Evolutionary conservation across 1,140 invertebrate species (phyloP), one percentile per base, ranked within the genome.

Genomic region (Phenacoccus solenopsis): DNA sequence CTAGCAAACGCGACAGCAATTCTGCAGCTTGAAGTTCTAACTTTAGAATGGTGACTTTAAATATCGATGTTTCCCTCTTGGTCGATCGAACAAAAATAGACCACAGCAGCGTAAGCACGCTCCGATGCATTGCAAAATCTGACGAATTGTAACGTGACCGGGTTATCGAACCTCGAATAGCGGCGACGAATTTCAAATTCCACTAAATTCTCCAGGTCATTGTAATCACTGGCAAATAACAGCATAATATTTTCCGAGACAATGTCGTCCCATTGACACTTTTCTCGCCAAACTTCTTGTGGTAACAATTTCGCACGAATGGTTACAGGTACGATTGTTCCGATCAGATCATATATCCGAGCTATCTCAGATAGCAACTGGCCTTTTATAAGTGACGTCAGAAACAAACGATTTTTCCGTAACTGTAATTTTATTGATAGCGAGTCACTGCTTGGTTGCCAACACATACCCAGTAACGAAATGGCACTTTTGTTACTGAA

Each of bases 81-180:
- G n/a, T 70, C 28, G 30, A 22, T 21, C 20, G 20, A 49, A 10
- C 57, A 32, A 25, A 70, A 24, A 49, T 64, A 70, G 1, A 70
- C 57, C 3, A 49, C 16, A 0, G 70, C 57, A 2, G 67, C 38
- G 59, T 71, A 71, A n/a, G 35, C 70, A 0, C 20, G 27, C 67
- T 30, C 67, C 22, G 28, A 73, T n/a, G 28, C 61, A 49, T 49
- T 70, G 2, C 10, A 64, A 16, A 67, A 57, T n/a, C 68, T 71
- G n/a, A 24, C 20, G 30, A 38, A 32, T 20, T 70, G 69, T n/a
- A 5, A 32, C 5, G 5, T 5, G 5, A 7, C 13, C 13, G 30
- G 30, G 13, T 13, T 32, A 32, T 32, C 30, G 13, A 32, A 32
- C 13, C 30, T 5, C 13, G 30, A 32, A 13, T 32, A 32, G 5